A percentile compares a stretch with the other conserved stretches of the same genome.
Evolutionary conservation across 2,797 vertebrate species (phyloP).

Genomic region (Rhincodon typus): DNA sequence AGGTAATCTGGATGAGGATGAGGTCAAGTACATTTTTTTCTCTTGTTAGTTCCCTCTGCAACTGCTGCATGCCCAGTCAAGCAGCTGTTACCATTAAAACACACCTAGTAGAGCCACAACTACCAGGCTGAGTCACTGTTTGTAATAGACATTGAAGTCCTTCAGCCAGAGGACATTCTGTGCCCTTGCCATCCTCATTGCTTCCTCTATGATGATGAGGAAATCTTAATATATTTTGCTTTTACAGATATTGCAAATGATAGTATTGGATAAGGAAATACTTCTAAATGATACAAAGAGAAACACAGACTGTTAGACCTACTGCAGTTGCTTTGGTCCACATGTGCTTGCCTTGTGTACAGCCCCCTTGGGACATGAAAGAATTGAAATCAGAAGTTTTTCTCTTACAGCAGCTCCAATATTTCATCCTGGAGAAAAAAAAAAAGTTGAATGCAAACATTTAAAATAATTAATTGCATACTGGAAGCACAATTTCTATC

Average conservation of each 20-base stretch:
- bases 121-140: no score
- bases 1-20: no score
- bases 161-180: no score
- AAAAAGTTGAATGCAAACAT: background rate
- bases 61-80: no score
- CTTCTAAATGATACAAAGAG: background rate
- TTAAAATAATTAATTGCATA: background rate
- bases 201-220: no score
- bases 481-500: background rate
- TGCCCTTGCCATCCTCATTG: no score
- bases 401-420: slow-evolving; percentile 95
- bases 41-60: no score
- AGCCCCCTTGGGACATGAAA: slow-evolving; percentile 91
- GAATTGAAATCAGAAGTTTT: slow-evolving; percentile 98
- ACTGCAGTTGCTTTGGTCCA: slow-evolving; percentile 87
- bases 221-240: background rate
- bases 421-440: slow-evolving; percentile 78
- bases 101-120: no score
- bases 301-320: slow-evolving; percentile 46
- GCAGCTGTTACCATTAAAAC: no score
- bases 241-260: background rate
- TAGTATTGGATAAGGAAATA: background rate
- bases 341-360: slow-evolving; percentile 72
- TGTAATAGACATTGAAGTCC: no score
- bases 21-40: no score